Base-by-base conservation (phyloP, 2,797 vertebrate genomes). In the Amphiprion clarkii region DNA sequence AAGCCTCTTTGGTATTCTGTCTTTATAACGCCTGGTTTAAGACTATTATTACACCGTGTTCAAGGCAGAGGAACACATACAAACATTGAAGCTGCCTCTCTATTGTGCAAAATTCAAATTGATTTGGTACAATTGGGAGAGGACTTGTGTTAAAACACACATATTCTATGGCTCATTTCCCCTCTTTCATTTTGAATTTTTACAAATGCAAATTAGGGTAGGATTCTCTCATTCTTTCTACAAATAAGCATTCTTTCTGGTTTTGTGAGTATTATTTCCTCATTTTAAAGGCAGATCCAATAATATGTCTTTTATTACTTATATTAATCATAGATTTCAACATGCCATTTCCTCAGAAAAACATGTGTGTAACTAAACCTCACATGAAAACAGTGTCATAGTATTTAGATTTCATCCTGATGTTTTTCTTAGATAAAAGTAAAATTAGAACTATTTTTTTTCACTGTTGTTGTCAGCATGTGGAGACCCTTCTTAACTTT, bases 1-100 rank as follows among this genome's bases (percentile, higher is more conserved):
- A 95, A 97, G 94, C 94, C 91, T 92, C 95, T 95, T 95, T 91
- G 89, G 90, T 92, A 93, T 95, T 95, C 94, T 94, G 88, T 88
- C 87, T 89, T 89, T 84, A 91, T 90, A 90, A 93, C 74, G 87
- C 84, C 67, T 81, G 81, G 86, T 91, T 92, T 94, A 93, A 94
- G 90, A 91, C 91, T 89, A 92, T 95, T 95, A 91, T 95, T 93
- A 87, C 89, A 84, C 76, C 58, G 79, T 88, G 87, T 91, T 91
- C 71, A 88, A 88, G 91, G 88, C 86, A 88, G 85, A 89, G 83
- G 77, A 90, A 88, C 89, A 90, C 93, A 92, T 89, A 91, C 88
- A 93, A 93, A 94, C 89, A 91, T 81, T 78, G 83, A 85, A 86
- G 88, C 86, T 78, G 79, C 76, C 69, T 77, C 67, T 76, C 81